A percentile compares a stretch with the other conserved stretches of the same genome.
These are phyloP conservation scores for Apostichopus californicus DNA, from an alignment of 35 echinoderm and acorn worm genomes.

Conservation along the genomic window DNA sequence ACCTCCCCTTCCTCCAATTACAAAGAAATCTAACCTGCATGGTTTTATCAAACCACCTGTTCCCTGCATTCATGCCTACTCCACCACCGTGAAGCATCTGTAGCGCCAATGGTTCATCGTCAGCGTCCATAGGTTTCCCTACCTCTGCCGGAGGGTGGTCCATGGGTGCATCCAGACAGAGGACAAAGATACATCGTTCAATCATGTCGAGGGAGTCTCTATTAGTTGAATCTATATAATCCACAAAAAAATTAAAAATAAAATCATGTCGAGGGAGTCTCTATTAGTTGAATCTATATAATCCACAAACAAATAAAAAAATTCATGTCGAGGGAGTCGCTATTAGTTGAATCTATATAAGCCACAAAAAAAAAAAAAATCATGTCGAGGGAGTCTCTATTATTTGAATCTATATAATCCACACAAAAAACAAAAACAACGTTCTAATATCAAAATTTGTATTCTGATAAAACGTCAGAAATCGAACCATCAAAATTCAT, in stretches of 20 bases:
- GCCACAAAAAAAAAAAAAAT: no score
- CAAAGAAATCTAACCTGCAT: constrained; percentile 81
- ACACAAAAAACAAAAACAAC: not conserved
- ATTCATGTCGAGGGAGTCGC: no score
- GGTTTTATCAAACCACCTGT: constrained; percentile 99
- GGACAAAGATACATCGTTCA: constrained; percentile 95
- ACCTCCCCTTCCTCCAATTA: no score
- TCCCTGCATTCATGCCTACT: constrained; percentile 64
- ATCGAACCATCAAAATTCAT: no score
- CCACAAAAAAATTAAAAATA: no score
- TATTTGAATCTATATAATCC: no score
- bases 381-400: no score
- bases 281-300: constrained; percentile 89
- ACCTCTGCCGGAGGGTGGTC: constrained; percentile 88
- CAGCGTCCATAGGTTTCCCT: constrained; percentile 92
- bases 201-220: constrained; percentile 98
- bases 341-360: no score
- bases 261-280: constrained; percentile 93
- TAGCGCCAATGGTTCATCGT: constrained; percentile 87
- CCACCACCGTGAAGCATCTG: constrained; percentile 97
- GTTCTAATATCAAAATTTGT: no score
- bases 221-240: constrained; percentile 82
- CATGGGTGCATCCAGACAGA: constrained; percentile 86
- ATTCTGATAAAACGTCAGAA: no score
- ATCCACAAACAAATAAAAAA: no score